These are phyloP conservation scores for Plusia festucae DNA, from an alignment of 2,888 invertebrate species.

Conservation along the genomic window DNA sequence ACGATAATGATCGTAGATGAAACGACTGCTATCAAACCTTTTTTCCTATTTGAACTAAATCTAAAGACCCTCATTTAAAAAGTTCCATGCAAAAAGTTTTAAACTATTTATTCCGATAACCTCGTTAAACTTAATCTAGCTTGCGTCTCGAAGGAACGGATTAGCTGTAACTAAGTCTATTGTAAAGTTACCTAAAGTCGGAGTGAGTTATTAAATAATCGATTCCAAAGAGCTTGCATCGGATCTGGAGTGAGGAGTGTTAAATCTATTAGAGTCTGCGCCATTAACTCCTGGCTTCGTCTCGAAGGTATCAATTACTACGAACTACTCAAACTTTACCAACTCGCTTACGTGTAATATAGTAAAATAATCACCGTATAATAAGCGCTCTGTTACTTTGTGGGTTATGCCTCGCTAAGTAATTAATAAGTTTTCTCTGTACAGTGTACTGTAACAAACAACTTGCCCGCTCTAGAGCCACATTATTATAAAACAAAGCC, in stretches of 20 bases:
- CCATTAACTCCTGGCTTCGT: slow-evolving; percentile 19
- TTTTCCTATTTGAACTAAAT: not conserved
- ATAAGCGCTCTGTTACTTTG: slow-evolving; percentile 35
- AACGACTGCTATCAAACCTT: not conserved
- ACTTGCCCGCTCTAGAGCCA: slow-evolving; percentile 13
- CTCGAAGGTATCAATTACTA: slow-evolving; percentile 44
- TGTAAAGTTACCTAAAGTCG: slow-evolving; percentile 20
- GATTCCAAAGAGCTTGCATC: slow-evolving; percentile 18
- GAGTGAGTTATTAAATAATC: slow-evolving; percentile 39
- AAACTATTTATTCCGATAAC: slow-evolving; percentile 13
- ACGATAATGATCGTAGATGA: not conserved
- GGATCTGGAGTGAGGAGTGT: slow-evolving; percentile 20
- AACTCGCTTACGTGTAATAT: slow-evolving; percentile 28
- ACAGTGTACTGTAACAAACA: slow-evolving; percentile 13
- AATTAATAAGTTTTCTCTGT: slow-evolving; percentile 42
- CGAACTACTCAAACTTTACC: slow-evolving; percentile 26
- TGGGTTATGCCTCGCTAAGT: slow-evolving; percentile 19
- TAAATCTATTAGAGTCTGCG: slow-evolving; percentile 31
- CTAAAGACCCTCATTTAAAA: not conserved
- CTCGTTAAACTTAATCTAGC: slow-evolving; percentile 15
- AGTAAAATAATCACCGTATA: slow-evolving; percentile 40
- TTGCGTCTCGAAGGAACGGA: not conserved
- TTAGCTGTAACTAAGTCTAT: slow-evolving; percentile 14
- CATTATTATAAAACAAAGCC: slow-evolving; percentile 3
- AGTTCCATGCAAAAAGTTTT: not conserved